Base-by-base conservation (phyloP, 2,113 vertebrate species). In the Zapornia atra region DNA sequence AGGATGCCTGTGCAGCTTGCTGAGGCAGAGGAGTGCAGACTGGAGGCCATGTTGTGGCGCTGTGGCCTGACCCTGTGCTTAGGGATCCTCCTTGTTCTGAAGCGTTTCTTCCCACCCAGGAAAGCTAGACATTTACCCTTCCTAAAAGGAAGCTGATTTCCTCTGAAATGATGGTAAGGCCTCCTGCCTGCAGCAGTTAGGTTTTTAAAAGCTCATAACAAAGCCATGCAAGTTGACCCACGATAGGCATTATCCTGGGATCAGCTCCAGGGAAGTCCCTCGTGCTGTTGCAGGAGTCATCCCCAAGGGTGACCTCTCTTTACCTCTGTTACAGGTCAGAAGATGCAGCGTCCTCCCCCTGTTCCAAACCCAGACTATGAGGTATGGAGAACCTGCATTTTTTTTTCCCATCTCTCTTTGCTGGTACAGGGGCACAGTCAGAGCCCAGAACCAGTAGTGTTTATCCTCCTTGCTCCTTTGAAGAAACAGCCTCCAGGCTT, bases 301-400 rank as follows among this genome's bases (percentile, higher is more conserved):
- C 57, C 31, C 81, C 79, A 36, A 12, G 54, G 36, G 4, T 24
- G 17, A 50, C 44, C 42, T 50, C 38, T 40, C 54, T 59, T 20
- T 80, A 87, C 24, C 25, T 63, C 60, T 59, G 38, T 90, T 94
- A 22, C 94, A 98, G 98, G 96, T 71, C 98, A 91, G 71, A 98
- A 97, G 81, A 96, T 19, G 82, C 98, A 98, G 91, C 96, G 81
- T n/a, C 98, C 98, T 59, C 98, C 98, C 7, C 98, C 98, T 0
- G 98, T 98, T 21, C 98, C 98, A 26, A 98, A 98, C 81, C 98
- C 98, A 1, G 98, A 98, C 94, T 98, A 98, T 1, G 98, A 98
- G 98, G 98, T 98, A 98, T 79, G 53, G 13, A 40, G 9, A 25
- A 6, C 4, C 36, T 57, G 59, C 10, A 4, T 15, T 46, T 29